A percentile compares a stretch with the other conserved stretches of the same genome.
Evolutionary conservation across 2,797 vertebrate species (phyloP).

Genomic region (Silurus aristotelis): DNA sequence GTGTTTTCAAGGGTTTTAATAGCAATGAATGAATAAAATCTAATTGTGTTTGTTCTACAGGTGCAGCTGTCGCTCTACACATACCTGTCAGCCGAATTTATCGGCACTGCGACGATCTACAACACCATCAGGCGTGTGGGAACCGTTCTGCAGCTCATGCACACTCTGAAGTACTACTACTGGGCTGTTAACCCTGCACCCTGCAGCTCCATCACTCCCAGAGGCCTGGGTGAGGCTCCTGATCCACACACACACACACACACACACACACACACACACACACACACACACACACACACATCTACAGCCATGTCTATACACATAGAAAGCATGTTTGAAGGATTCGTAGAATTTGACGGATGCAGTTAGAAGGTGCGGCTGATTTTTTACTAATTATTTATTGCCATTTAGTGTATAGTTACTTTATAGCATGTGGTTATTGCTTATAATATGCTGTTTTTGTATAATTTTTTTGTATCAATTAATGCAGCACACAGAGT

Average conservation of each 20-base stretch:
- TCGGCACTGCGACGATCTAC: slow-evolving; percentile 90
- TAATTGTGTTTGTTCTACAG: slow-evolving; percentile 65
- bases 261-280: background rate
- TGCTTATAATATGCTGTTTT: background rate
- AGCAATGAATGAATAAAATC: background rate
- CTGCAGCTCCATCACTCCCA: slow-evolving; percentile 84
- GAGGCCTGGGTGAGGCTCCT: slow-evolving; percentile 80
- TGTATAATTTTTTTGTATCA: no score
- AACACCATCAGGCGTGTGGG: slow-evolving; percentile 89
- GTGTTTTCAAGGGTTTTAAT: background rate
- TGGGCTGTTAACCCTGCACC: slow-evolving; percentile 91
- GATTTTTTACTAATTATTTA: background rate
- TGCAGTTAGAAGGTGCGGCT: no score
- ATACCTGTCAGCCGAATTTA: slow-evolving; percentile 93
- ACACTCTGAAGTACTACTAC: slow-evolving; percentile 93
- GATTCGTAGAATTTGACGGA: no score
- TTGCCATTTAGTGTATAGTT: background rate
- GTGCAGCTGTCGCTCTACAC: slow-evolving; percentile 91
- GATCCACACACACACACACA: background rate
- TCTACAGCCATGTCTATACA: no score
- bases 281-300: background rate
- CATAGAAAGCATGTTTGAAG: no score
- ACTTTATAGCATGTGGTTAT: background rate
- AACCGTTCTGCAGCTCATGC: slow-evolving; percentile 92
- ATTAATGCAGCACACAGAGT: no score